phyloP scores from a whole-genome alignment of 2,113 vertebrate genomes.

The Xiphias gladius region DNA sequence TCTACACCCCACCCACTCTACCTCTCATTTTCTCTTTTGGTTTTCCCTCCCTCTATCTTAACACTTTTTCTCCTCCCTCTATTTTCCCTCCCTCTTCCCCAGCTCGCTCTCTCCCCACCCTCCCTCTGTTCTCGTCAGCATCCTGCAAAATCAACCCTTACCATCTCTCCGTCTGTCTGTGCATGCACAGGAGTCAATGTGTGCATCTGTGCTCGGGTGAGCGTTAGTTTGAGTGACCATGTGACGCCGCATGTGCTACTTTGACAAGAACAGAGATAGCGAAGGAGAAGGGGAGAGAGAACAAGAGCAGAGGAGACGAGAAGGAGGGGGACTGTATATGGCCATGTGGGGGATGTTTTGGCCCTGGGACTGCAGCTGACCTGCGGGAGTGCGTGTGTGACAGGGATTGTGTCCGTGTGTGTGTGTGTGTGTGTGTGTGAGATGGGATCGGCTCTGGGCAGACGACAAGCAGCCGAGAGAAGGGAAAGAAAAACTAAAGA shows the following conservation, averaged over 20 bases:
- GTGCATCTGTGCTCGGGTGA: conserved; percentile 31
- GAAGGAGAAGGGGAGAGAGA: conserved; percentile 50
- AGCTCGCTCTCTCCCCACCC: conserved; percentile 43
- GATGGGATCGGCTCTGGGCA: conserved; percentile 87
- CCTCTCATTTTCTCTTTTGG: conserved; percentile 22
- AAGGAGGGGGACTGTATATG: conserved; percentile 60
- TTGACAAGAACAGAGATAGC: conserved; percentile 63
- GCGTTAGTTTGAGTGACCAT: conserved; percentile 63
- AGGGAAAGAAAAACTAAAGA: conserved; percentile 74
- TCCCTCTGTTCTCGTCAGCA: conserved; percentile 68
- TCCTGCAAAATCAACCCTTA: conserved; percentile 75
- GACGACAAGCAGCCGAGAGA: conserved; percentile 79
- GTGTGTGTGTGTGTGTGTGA: conserved; percentile 53
- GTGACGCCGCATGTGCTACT: conserved; percentile 63
- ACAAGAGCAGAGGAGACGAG: conserved; percentile 59
- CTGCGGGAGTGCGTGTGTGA: conserved; percentile 57
- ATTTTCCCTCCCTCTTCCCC: conserved; percentile 46
- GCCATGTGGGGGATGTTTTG: conserved; percentile 79
- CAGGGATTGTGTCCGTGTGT: conserved; percentile 45
- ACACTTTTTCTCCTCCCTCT: conserved; percentile 51
- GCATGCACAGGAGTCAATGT: conserved; percentile 52
- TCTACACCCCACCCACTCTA: conserved; percentile 22
- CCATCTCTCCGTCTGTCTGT: conserved; percentile 64
- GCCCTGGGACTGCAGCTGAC: conserved; percentile 74
- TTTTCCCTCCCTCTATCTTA: conserved; percentile 46